Evolutionary conservation across 2,888 invertebrate species (phyloP).

Genomic region (Amphiduros pacificus): DNA sequence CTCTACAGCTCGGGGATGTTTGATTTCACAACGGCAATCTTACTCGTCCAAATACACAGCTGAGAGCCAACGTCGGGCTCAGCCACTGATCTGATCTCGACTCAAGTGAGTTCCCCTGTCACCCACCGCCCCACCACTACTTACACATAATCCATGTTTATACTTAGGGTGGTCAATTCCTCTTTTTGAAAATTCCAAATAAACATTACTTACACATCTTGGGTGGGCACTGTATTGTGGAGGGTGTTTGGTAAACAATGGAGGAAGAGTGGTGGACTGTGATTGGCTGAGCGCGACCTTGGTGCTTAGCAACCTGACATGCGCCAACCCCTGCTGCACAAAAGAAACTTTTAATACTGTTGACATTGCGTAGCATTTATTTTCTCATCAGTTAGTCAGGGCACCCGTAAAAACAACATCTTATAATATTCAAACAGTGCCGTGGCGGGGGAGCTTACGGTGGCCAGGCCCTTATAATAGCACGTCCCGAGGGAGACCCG

Average conservation of each 20-base stretch:
- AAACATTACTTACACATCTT: neutral
- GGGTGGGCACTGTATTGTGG: constrained; percentile 13
- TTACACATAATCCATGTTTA: constrained; percentile 2
- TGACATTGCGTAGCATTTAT: neutral
- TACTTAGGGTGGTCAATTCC: neutral
- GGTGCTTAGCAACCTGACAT: neutral
- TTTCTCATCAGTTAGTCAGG: neutral
- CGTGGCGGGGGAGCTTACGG: neutral
- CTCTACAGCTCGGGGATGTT: too few species aligned
- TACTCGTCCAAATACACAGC: too few species aligned
- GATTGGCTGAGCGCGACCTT: neutral
- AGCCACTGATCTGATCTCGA: too few species aligned
- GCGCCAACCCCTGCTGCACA: neutral
- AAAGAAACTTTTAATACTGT: constrained; percentile 4
- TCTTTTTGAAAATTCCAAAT: constrained; percentile 10
- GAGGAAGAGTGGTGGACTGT: neutral
- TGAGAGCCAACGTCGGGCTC: too few species aligned
- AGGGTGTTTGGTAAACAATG: constrained; percentile 4
- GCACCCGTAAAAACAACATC: neutral
- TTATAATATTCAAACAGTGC: neutral
- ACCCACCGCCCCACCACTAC: too few species aligned
- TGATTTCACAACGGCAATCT: too few species aligned
- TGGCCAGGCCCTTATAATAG: too few species aligned
- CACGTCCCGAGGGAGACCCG: too few species aligned
- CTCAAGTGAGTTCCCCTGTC: too few species aligned